These are phyloP conservation scores for Alca torda DNA, from an alignment of 2,797 vertebrate genomes.

Conservation along the genomic window DNA sequence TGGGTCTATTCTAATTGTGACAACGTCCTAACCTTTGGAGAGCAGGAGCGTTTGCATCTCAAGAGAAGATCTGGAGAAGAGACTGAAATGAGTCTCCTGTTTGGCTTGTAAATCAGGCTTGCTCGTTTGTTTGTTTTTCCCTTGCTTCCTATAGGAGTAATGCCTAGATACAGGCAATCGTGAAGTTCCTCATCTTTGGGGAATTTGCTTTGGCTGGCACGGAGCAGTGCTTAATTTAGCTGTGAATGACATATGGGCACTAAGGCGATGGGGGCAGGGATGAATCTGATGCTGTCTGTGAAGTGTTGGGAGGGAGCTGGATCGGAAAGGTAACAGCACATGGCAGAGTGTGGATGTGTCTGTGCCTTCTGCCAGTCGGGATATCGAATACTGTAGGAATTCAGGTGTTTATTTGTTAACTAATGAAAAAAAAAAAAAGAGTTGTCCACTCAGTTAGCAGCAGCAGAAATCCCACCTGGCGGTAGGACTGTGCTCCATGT, in stretches of 20 bases:
- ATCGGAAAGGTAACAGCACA: neutral
- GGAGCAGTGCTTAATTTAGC: neutral
- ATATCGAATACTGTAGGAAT: neutral
- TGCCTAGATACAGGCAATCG: neutral
- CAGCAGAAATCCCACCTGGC: neutral
- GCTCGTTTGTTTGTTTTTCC: neutral
- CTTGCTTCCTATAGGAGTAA: neutral
- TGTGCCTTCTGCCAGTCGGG: neutral
- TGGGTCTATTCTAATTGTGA: neutral
- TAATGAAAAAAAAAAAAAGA: no score
- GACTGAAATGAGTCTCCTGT: neutral
- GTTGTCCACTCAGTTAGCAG: neutral
- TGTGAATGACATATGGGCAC: neutral
- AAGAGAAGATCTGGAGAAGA: neutral
- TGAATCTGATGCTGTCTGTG: neutral
- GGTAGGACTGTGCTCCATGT: neutral
- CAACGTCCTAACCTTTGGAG: neutral
- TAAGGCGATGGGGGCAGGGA: neutral
- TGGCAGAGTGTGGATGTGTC: neutral
- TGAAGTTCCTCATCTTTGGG: neutral
- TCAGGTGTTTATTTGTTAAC: neutral
- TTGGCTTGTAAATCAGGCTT: neutral
- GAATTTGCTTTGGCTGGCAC: neutral
- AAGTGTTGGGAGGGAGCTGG: neutral
- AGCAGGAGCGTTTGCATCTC: neutral